Conservation (phyloP, 1,140 invertebrate species). For the Drosophila arawakana region DNA sequence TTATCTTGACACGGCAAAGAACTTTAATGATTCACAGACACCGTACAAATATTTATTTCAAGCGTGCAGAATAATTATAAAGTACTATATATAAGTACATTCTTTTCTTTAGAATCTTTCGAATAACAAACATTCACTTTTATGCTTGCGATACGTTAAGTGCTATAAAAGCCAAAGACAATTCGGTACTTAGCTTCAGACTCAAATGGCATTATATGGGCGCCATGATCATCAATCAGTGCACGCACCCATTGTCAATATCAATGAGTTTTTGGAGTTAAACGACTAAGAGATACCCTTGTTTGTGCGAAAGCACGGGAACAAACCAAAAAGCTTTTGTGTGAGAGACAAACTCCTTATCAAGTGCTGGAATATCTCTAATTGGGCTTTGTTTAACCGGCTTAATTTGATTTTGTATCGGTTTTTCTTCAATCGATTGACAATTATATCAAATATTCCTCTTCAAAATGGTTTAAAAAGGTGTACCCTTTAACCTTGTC, state of each 20-base stretch:
- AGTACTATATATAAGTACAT: background rate
- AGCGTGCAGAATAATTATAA: slow-evolving; percentile 15
- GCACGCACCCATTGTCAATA: slow-evolving; percentile 40
- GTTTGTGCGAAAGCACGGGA: background rate
- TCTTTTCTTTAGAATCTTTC: slow-evolving; percentile 5
- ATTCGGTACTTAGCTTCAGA: slow-evolving; percentile 33
- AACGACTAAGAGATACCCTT: slow-evolving; percentile 1
- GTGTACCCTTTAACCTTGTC: background rate
- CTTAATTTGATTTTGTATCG: no score
- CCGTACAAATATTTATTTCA: slow-evolving; percentile 21
- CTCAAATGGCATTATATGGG: slow-evolving; percentile 44
- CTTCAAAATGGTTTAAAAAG: background rate
- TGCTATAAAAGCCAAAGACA: slow-evolving; percentile 62
- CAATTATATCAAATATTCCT: no score
- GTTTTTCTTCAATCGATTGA: no score
- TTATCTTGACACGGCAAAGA: slow-evolving; percentile 16
- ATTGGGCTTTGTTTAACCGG: no score
- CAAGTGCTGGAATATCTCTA: no score
- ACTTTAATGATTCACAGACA: slow-evolving; percentile 17
- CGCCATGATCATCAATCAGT: slow-evolving; percentile 64
- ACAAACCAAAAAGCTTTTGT: no score
- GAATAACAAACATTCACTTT: slow-evolving; percentile 17
- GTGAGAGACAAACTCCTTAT: no score
- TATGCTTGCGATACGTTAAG: slow-evolving; percentile 40
- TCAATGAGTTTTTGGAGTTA: background rate